Conservation (phyloP, 64 coral and sea anemone genomes). For the Actinia tenebrosa region DNA sequence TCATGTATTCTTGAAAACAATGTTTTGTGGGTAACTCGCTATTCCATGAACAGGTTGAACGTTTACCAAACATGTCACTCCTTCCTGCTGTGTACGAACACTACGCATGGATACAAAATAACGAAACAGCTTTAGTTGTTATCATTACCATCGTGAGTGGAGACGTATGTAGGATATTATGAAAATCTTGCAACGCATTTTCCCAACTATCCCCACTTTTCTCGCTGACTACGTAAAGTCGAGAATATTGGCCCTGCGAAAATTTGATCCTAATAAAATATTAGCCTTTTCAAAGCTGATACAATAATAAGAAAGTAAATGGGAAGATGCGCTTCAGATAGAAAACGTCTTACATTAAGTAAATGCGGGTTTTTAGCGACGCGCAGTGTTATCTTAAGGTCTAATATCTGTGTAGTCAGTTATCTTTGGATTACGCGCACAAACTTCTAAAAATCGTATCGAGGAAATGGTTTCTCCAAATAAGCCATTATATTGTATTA, state of each 20-base stretch:
- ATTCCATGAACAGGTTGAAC: constrained; percentile 58
- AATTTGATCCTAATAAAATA: no score
- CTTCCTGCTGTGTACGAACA: constrained; percentile 81
- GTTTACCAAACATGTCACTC: constrained; percentile 49
- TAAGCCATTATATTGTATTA: background rate
- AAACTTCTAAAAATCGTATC: background rate
- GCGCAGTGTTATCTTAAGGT: background rate
- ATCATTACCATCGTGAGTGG: background rate
- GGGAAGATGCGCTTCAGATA: background rate
- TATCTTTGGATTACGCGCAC: background rate
- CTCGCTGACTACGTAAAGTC: no score
- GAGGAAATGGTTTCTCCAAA: background rate
- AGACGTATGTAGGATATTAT: no score
- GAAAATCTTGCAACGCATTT: no score
- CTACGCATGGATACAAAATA: constrained; percentile 14
- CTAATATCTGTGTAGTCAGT: background rate
- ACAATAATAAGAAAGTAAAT: no score
- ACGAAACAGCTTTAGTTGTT: no score
- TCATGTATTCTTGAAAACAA: constrained; percentile 29
- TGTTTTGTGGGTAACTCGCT: constrained; percentile 22
- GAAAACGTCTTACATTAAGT: background rate
- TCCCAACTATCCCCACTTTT: no score
- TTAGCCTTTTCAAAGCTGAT: no score
- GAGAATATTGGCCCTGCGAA: no score
- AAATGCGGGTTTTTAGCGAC: background rate